These are phyloP conservation scores for Chionis minor DNA, from an alignment of 2,113 vertebrate genomes.

Conservation along the genomic window DNA sequence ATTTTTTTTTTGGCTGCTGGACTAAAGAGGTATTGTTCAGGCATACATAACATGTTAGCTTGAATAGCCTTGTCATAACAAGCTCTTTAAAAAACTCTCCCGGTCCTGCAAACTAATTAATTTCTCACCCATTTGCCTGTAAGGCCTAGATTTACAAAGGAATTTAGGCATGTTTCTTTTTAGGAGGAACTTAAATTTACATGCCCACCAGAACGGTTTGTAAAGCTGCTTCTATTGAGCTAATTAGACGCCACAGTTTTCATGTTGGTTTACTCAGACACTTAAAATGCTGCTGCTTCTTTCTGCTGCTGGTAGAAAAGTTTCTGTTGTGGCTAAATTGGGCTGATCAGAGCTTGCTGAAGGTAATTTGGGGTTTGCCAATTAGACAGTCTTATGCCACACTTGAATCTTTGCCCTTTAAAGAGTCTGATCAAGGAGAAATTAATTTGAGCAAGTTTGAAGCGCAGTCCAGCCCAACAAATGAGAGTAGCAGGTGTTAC, in stretches of 20 bases:
- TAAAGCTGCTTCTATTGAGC: not conserved
- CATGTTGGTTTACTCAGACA: not conserved
- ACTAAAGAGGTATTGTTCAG: slow-evolving; percentile 1
- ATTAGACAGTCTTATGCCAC: not conserved
- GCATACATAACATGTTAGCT: not conserved
- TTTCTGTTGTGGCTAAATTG: not conserved
- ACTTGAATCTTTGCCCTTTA: not conserved
- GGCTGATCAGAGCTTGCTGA: not conserved
- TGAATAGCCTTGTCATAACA: not conserved
- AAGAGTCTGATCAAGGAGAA: not conserved
- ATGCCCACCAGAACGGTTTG: not conserved
- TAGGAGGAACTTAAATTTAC: not conserved
- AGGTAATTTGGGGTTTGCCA: not conserved
- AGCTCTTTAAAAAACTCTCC: not conserved
- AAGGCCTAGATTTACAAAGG: not conserved
- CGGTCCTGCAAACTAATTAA: not conserved
- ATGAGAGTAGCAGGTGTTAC: not conserved
- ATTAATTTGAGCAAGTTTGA: not conserved
- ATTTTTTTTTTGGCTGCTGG: not conserved
- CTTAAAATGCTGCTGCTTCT: not conserved
- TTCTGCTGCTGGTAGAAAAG: not conserved
- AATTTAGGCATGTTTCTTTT: not conserved
- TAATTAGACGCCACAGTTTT: not conserved
- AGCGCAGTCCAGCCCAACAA: not conserved
- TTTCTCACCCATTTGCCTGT: not conserved